Evolutionary conservation across 2,797 vertebrate species (phyloP).

Genomic region (Acomys russatus): DNA sequence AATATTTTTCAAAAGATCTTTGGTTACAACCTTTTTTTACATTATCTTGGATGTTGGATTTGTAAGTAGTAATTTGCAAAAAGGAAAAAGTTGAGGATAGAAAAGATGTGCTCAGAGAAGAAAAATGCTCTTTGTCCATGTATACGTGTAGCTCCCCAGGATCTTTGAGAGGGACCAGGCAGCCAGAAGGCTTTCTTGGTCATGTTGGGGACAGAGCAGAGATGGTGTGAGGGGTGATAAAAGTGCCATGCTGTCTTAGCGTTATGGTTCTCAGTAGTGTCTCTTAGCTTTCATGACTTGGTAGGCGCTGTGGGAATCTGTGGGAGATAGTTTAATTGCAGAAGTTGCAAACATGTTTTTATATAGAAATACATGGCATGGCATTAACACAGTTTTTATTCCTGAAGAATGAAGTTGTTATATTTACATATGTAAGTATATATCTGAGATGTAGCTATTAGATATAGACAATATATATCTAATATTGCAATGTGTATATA

Average conservation of each 20-base stretch:
- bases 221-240: background rate
- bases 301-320: background rate
- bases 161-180: no score
- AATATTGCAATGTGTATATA: background rate
- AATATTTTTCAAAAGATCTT: background rate
- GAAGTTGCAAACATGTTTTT: background rate
- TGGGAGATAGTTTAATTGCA: background rate
- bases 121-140: no score
- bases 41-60: background rate
- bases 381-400: background rate
- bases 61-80: background rate
- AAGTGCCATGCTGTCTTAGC: background rate
- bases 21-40: background rate
- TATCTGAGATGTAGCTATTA: background rate
- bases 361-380: background rate
- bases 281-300: background rate
- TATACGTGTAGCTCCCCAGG: fast-evolving
- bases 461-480: background rate
- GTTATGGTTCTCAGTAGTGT: background rate
- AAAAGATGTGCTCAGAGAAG: background rate
- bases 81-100: background rate
- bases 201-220: background rate
- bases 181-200: background rate
- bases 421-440: background rate
- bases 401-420: background rate